phyloP scores from a whole-genome alignment of 2,797 vertebrate genomes.

The Intellagama lesueurii region DNA sequence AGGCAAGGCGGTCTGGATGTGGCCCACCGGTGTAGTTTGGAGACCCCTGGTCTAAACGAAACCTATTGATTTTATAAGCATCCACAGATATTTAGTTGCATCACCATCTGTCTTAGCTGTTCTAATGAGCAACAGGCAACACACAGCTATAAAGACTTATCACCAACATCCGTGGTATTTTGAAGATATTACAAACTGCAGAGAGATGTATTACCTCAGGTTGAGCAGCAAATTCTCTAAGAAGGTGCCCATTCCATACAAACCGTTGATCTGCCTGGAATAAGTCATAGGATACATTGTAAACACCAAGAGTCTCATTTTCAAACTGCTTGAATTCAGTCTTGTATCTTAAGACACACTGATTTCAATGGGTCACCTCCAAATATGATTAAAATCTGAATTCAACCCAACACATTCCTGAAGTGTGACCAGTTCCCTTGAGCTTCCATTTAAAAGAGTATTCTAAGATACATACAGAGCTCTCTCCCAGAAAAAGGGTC shows the following conservation, averaged over 20 bases:
- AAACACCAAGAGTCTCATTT: not conserved
- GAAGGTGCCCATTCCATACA: conserved; percentile 94
- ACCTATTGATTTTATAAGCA: not conserved
- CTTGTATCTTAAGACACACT: not conserved
- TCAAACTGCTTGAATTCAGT: not conserved
- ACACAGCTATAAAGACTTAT: conserved; percentile 1
- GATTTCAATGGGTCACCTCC: not conserved
- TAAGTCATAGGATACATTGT: conserved; percentile 27
- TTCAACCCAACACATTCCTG: not conserved
- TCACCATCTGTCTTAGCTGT: not conserved
- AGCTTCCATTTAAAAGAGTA: not conserved
- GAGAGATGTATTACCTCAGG: conserved; percentile 86
- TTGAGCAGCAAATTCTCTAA: conserved; percentile 91
- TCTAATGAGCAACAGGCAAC: not conserved
- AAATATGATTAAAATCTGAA: not conserved
- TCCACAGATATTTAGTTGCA: conserved; percentile 12
- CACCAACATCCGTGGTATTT: not conserved
- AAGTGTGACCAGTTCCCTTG: not conserved
- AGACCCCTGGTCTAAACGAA: not conserved
- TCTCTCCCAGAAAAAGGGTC: not conserved
- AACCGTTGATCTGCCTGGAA: conserved; percentile 94
- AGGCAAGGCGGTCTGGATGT: no score
- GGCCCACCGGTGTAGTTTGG: no score
- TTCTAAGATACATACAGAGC: not conserved
- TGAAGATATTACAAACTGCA: not conserved